phyloP scores from a whole-genome alignment of 2,797 vertebrate genomes.

The Lemur catta region DNA sequence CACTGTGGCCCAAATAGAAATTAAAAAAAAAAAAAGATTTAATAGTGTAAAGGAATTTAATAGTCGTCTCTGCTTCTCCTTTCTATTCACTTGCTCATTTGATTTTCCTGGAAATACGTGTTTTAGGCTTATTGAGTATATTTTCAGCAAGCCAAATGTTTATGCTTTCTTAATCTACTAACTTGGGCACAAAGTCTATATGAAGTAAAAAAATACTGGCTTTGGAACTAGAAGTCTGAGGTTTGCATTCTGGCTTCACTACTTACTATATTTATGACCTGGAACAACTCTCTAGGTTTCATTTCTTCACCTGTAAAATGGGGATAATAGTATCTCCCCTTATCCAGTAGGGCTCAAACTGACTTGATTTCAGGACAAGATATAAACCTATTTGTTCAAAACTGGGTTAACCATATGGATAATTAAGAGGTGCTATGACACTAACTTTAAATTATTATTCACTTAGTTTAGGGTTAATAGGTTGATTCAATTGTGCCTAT shows the following conservation, averaged over 20 bases:
- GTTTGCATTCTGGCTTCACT: not conserved
- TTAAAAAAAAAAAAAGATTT: not conserved
- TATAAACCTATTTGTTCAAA: not conserved
- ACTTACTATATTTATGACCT: not conserved
- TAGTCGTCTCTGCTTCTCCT: not conserved
- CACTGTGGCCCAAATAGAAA: not conserved
- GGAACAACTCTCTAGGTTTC: not conserved
- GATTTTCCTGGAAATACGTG: constrained; percentile 41
- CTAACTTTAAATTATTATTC: not conserved
- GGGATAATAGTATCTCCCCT: not conserved
- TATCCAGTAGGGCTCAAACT: not conserved
- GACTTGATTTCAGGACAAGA: not conserved
- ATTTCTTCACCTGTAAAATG: not conserved
- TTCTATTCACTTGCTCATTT: not conserved
- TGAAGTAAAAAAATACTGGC: not conserved
- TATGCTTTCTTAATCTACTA: constrained; percentile 17
- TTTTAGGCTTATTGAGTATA: not conserved
- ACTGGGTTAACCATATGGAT: not conserved
- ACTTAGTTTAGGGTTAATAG: not conserved
- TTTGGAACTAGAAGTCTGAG: not conserved
- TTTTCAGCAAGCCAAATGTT: constrained; percentile 20
- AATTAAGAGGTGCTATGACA: not conserved
- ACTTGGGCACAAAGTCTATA: not conserved
- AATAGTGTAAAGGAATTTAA: not conserved
- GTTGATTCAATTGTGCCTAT: not conserved